These are phyloP conservation scores for Drosophila pandora DNA, from an alignment of 1,140 invertebrate species.

Conservation along the genomic window DNA sequence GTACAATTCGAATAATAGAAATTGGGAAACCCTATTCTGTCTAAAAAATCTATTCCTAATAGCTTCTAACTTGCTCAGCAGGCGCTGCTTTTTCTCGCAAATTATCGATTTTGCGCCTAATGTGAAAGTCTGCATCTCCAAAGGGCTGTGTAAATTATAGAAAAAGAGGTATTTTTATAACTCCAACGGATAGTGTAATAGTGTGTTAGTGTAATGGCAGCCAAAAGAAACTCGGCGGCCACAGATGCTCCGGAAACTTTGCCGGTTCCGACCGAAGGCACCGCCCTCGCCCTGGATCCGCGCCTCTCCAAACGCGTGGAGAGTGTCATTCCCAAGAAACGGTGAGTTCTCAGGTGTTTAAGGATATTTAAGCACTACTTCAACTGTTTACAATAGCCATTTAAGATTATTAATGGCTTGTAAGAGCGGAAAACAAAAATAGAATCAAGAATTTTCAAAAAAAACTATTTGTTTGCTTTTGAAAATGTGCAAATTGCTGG, in stretches of 20 bases:
- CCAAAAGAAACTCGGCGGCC: slow-evolving; percentile 62
- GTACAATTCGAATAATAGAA: neutral
- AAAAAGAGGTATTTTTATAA: slow-evolving; percentile 1
- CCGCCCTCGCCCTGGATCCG: slow-evolving; percentile 59
- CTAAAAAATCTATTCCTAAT: neutral
- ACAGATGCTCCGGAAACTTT: slow-evolving; percentile 54
- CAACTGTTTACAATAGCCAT: neutral
- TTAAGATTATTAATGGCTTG: neutral
- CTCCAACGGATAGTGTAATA: neutral
- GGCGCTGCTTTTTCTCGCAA: slow-evolving; percentile 29
- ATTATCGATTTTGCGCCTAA: slow-evolving; percentile 60
- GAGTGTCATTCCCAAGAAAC: slow-evolving; percentile 75
- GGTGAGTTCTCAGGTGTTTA: slow-evolving; percentile 44
- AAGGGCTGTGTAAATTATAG: slow-evolving; percentile 43
- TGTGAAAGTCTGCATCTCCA: neutral
- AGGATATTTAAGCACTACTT: neutral
- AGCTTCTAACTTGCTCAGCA: slow-evolving; percentile 20
- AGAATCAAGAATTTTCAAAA: neutral
- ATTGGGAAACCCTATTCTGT: neutral
- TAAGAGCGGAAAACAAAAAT: neutral
- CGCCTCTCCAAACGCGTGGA: slow-evolving; percentile 67
- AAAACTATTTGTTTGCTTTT: neutral
- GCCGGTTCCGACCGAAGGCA: slow-evolving; percentile 41
- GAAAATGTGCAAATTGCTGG: slow-evolving; percentile 1
- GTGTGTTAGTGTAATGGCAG: slow-evolving; percentile 36